phyloP scores from a whole-genome alignment of 2,113 vertebrate species.

The Typhlomys cinereus region DNA sequence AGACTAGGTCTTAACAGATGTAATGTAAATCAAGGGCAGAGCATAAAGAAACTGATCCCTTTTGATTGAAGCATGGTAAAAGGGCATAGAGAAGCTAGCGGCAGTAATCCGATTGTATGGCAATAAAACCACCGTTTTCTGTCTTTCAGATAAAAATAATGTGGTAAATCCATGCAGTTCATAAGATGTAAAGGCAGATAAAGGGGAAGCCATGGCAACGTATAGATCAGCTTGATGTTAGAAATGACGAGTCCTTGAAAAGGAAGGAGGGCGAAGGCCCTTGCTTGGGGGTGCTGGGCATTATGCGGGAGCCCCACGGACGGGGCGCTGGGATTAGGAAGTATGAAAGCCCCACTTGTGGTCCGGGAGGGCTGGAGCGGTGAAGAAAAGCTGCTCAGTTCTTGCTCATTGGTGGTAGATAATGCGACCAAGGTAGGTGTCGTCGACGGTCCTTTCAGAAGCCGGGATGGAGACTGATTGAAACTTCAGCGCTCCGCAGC shows the following conservation, averaged over 20 bases:
- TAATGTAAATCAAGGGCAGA: conserved; percentile 90
- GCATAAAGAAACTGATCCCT: conserved; percentile 94
- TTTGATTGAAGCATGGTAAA: conserved; percentile 93
- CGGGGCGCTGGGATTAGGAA: conserved; percentile 86
- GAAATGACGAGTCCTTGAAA: conserved; percentile 89
- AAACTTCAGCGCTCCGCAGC: conserved; percentile 73
- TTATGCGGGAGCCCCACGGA: conserved; percentile 85
- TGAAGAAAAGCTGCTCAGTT: conserved; percentile 88
- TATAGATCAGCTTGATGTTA: conserved; percentile 91
- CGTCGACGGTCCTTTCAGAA: conserved; percentile 82
- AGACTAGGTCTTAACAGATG: conserved; percentile 95
- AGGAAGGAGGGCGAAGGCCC: conserved; percentile 85
- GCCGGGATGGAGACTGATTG: conserved; percentile 78
- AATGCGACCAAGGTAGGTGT: conserved; percentile 87
- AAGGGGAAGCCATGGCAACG: conserved; percentile 89
- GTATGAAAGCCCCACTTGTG: conserved; percentile 86
- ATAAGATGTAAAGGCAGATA: conserved; percentile 89
- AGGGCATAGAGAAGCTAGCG: conserved; percentile 88
- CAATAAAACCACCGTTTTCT: conserved; percentile 91
- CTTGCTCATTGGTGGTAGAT: conserved; percentile 88
- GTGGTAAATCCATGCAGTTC: conserved; percentile 89
- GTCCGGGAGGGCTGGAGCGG: conserved; percentile 79
- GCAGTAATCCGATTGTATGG: conserved; percentile 91
- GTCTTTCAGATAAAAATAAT: conserved; percentile 89
- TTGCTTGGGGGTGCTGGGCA: conserved; percentile 86